These are phyloP conservation scores for Temnothorax longispinosus DNA, from an alignment of 1,140 invertebrate species.

Conservation along the genomic window DNA sequence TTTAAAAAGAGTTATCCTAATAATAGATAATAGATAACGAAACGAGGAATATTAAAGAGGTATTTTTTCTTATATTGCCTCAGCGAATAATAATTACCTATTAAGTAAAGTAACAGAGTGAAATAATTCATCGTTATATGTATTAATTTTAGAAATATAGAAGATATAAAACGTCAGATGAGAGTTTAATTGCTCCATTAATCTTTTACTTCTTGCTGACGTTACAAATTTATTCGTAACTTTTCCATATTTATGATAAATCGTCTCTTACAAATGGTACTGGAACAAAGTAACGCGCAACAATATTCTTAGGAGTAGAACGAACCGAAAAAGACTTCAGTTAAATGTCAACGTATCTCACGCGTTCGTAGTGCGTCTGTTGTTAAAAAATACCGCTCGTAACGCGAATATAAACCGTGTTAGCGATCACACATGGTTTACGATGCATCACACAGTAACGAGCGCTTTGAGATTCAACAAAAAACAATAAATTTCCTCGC, in stretches of 20 bases:
- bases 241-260: not conserved
- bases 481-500: constrained; percentile 64
- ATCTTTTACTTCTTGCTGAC: not conserved
- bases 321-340: not conserved
- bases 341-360: constrained; percentile 38
- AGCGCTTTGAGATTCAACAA: constrained; percentile 50
- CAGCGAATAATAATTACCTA: not conserved
- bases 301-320: not conserved
- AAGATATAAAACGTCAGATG: not conserved
- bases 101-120: not conserved
- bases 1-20: not conserved
- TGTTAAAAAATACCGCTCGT: not conserved
- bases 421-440: constrained; percentile 54
- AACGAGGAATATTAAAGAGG: not conserved
- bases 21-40: too few species aligned
- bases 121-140: not conserved
- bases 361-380: not conserved
- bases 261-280: not conserved
- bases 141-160: not conserved
- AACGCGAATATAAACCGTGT: constrained; percentile 2
- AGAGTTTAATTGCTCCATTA: not conserved
- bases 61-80: not conserved
- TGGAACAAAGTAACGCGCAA: not conserved
- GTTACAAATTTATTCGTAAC: not conserved
- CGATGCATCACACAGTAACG: constrained; percentile 56